Percentiles rank a stretch among this genome's conserved stretches.
Conservation (phyloP, 2,797 vertebrate genomes). For the Paramormyrops hopkinsi region DNA sequence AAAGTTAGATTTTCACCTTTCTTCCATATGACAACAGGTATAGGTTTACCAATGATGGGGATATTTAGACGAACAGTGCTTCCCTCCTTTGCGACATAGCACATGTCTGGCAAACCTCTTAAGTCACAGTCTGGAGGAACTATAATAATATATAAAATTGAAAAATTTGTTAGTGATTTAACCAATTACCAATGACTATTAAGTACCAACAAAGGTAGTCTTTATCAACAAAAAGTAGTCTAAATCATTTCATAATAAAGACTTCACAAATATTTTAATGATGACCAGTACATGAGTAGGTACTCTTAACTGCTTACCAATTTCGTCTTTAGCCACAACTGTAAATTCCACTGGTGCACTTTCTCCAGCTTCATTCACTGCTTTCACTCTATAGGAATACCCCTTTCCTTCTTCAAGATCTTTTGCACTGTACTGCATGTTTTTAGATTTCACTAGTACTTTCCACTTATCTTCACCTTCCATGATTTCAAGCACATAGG, state of each 20-base stretch:
- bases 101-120: constrained; percentile 76
- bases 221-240: neutral
- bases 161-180: neutral
- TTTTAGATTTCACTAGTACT: constrained; percentile 75
- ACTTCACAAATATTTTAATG: neutral
- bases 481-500: constrained; percentile 80
- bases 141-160: constrained; percentile 48
- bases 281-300: neutral
- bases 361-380: constrained; percentile 86
- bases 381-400: constrained; percentile 84
- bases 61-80: constrained; percentile 86
- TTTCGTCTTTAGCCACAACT: constrained; percentile 82
- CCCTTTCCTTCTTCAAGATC: constrained; percentile 84
- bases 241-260: neutral
- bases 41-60: constrained; percentile 79
- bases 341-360: constrained; percentile 79
- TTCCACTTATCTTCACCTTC: constrained; percentile 83
- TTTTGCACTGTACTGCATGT: constrained; percentile 65
- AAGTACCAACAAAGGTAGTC: neutral
- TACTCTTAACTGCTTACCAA: constrained; percentile 66
- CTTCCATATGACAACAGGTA: constrained; percentile 81
- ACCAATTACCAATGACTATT: neutral
- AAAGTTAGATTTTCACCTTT: constrained; percentile 73
- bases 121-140: constrained; percentile 87
- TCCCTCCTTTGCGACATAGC: constrained; percentile 83